These are phyloP conservation scores for Drosophila pseudotakahashii DNA, from an alignment of 2,888 invertebrate genomes.

Conservation along the genomic window DNA sequence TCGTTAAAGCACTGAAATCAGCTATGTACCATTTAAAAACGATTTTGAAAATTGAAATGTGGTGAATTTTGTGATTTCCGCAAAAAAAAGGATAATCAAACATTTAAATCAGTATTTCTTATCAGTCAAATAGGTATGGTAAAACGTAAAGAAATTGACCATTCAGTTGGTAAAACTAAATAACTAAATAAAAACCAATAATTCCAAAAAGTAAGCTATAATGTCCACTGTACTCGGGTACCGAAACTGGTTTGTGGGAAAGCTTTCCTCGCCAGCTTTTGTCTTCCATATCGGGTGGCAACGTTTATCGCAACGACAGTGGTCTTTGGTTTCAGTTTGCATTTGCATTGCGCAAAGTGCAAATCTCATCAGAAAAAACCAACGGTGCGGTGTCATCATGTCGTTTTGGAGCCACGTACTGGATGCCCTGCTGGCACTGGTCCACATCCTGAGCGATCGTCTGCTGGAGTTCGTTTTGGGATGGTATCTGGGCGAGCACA, in stretches of 20 bases:
- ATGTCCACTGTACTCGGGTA: slow-evolving; percentile 3
- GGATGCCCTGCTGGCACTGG: slow-evolving; percentile 65
- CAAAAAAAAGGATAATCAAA: too few relatives aligned
- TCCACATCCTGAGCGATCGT: slow-evolving; percentile 75
- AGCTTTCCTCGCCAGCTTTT: slow-evolving; percentile 31
- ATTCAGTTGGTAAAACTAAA: too few relatives aligned
- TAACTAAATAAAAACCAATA: too few relatives aligned
- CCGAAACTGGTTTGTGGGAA: slow-evolving; percentile 30
- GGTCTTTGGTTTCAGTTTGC: slow-evolving; percentile 9
- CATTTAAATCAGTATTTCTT: too few relatives aligned
- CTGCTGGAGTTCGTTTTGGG: slow-evolving; percentile 77
- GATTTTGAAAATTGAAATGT: too few relatives aligned
- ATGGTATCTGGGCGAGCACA: slow-evolving; percentile 79
- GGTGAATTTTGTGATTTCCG: too few relatives aligned
- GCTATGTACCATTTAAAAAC: too few relatives aligned
- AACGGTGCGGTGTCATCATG: slow-evolving; percentile 54
- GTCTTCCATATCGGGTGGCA: slow-evolving; percentile 25
- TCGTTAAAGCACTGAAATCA: too few relatives aligned
- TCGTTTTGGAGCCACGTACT: slow-evolving; percentile 62
- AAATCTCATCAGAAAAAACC: slow-evolving; percentile 13
- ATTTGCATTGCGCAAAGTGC: slow-evolving; percentile 48
- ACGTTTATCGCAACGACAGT: slow-evolving; percentile 32
- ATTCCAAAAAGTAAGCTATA: neutral
- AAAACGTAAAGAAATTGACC: too few relatives aligned
- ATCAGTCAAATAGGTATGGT: too few relatives aligned